Evolutionary conservation across 2,888 invertebrate species (phyloP), one percentile per base, ranked within the genome.

Genomic region (Gymnocheta viridis): DNA sequence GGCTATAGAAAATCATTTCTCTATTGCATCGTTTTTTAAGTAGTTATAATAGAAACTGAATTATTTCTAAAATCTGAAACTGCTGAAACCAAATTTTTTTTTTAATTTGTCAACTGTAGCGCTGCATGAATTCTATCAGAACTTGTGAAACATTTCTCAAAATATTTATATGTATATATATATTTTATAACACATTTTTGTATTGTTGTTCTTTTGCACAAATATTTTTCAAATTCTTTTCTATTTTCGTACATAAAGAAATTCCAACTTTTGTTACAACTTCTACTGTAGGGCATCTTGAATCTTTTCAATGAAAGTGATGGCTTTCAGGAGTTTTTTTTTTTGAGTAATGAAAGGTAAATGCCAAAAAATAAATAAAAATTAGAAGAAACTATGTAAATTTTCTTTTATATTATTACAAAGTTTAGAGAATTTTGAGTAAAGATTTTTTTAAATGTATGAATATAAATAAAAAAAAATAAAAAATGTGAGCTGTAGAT

Each of bases 151-250:
- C 6, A 44, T 44, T n/a, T 0, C 47, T 47, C 14, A 4, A 24
- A 51, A 51, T 10, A 41, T 22, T 9, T 49, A 7, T 51, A 1
- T 22, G 27, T 38, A 38, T 78, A 3, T 56, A 27, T 19, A 51
- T 82, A 29, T 70, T 54, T 51, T 76, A 38, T 54, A 76, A 27
- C 29, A 69, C 22, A 66, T 56, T 24, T 66, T 29, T 6, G 19
- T 54, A 35, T 32, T 51, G 22, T 64, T 64, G 19, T 54, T 44
- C 14, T 64, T 62, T 38, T 47, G 64, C 74, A 74, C 19, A 82
- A 77, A 82, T 79, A 70, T 70, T 79, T 83, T 66, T 12, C 19
- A 79, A 79, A 83, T 79, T 70, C 27, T 79, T 83, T 69, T 49
- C 47, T 35, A 62, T 78, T 74, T 73, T 79, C 27, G 41, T 70